Percentiles rank a stretch among this genome's conserved stretches.
Conservation (phyloP, 2,113 vertebrate species). For the Nerophis ophidion region DNA sequence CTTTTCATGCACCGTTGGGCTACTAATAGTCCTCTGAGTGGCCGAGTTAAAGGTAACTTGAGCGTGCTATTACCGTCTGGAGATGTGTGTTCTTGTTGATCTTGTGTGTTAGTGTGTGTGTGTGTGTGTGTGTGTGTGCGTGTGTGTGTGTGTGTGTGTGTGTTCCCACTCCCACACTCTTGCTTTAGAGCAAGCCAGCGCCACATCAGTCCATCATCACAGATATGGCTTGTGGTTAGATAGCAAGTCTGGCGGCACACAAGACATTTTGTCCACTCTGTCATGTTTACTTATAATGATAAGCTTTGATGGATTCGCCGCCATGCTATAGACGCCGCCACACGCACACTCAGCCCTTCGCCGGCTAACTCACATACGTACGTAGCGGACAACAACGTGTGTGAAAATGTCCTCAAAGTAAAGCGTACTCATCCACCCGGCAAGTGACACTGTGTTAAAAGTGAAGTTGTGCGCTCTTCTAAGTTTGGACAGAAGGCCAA, state of each 20-base stretch:
- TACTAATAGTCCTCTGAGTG: slow-evolving; percentile 24
- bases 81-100: slow-evolving; percentile 39
- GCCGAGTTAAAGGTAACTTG: slow-evolving; percentile 31
- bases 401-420: background rate
- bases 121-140: slow-evolving; percentile 30
- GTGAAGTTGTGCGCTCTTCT: no score
- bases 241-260: slow-evolving; percentile 63
- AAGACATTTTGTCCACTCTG: slow-evolving; percentile 75
- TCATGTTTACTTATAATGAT: slow-evolving; percentile 75
- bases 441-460: no score
- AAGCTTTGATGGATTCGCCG: slow-evolving; percentile 70
- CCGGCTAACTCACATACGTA: slow-evolving; percentile 5
- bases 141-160: slow-evolving; percentile 19
- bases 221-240: slow-evolving; percentile 67
- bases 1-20: slow-evolving; percentile 31
- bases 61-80: slow-evolving; percentile 37
- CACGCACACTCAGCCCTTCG: slow-evolving; percentile 11
- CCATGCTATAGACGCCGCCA: slow-evolving; percentile 48
- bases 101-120: slow-evolving; percentile 26
- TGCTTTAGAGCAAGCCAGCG: slow-evolving; percentile 55
- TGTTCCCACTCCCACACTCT: slow-evolving; percentile 46
- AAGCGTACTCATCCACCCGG: no score
- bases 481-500: no score
- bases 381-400: background rate
- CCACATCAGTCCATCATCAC: slow-evolving; percentile 70